Base-by-base conservation (phyloP, 2,113 vertebrate genomes). In the Catharus bicknelli region DNA sequence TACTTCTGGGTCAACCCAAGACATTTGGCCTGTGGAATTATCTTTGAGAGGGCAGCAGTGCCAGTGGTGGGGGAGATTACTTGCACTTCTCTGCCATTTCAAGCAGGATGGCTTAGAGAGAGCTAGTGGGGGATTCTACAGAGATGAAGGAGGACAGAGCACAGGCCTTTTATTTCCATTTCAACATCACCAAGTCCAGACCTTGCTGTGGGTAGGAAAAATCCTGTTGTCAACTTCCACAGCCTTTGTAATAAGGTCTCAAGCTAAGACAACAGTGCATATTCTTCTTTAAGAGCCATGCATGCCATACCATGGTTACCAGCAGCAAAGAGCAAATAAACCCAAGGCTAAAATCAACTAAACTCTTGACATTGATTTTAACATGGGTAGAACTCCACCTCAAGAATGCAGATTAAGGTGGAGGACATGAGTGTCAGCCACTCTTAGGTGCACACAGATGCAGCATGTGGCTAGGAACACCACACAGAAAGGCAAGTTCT, bases 271-370 rank as follows among this genome's bases (percentile, higher is more conserved):
- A 88, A 81, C 16, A 84, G 53, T 32, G 42, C 45, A 32, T 42
- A 43, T 2, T 79, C 57, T 66, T 83, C 79, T 72, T 68, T 64
- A 86, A 78, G 81, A 88, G 62, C 40, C 40, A 75, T 2, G 0
- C 80, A 50, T 90, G 58, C 74, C 85, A 90, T 66, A 21, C 80
- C 61, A 76, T 73, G 83, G 90, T 88, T 88, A 94, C 90, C 81
- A 76, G 74, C 16, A 78, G 69, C 66, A 69, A 90, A 93, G 48
- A 48, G 69, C 77, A 96, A 93, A 93, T 36, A 79, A 78, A 89
- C 27, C 50, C 81, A 79, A 54, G 32, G 69, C 58, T 92, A 78
- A 90, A 92, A 90, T 76, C 74, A 90, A 62, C 86, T 43, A 20
- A 43, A 42, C 34, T 42, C 34, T 10, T 86, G 72, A 72, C 55